phyloP scores from a whole-genome alignment of 2,888 invertebrate genomes.

The Anticlea derivata region DNA sequence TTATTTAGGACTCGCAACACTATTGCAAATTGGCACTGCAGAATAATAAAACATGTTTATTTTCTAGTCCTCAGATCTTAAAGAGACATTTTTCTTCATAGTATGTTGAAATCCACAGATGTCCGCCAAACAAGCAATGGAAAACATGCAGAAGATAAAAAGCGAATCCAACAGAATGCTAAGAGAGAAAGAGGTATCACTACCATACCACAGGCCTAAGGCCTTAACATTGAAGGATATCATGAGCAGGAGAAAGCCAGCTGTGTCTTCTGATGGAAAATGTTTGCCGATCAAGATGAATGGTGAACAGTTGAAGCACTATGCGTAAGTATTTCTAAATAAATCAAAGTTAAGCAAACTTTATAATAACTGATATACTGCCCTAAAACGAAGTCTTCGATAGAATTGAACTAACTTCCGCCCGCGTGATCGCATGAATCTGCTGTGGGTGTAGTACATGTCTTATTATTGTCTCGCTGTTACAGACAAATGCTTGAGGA shows the following conservation, averaged over 20 bases:
- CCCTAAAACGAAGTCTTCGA: too few species aligned
- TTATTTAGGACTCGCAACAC: too few species aligned
- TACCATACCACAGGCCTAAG: constrained; percentile 95
- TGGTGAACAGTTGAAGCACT: constrained; percentile 85
- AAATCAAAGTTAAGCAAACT: too few species aligned
- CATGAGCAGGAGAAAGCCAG: constrained; percentile 75
- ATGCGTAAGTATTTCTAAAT: constrained; percentile 82
- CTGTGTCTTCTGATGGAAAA: constrained; percentile 68
- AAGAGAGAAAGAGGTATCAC: constrained; percentile 88
- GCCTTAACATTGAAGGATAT: constrained; percentile 92
- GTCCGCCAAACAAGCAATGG: constrained; percentile 86
- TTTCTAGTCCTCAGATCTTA: too few species aligned
- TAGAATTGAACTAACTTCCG: too few species aligned
- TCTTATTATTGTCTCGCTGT: too few species aligned
- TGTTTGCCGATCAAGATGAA: constrained; percentile 86
- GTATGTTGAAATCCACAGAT: constrained; percentile 81
- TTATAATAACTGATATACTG: too few species aligned
- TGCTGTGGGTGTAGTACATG: too few species aligned
- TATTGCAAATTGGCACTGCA: too few species aligned
- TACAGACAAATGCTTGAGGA: constrained; percentile 87
- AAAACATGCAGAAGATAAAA: constrained; percentile 89
- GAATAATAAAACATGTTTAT: too few species aligned
- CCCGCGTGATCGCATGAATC: too few species aligned
- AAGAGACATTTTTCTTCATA: too few species aligned
- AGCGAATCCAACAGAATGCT: constrained; percentile 93